Percentiles rank a stretch among this genome's conserved stretches.
Conservation (phyloP, 2,797 vertebrate species). For the Dallia pectoralis region DNA sequence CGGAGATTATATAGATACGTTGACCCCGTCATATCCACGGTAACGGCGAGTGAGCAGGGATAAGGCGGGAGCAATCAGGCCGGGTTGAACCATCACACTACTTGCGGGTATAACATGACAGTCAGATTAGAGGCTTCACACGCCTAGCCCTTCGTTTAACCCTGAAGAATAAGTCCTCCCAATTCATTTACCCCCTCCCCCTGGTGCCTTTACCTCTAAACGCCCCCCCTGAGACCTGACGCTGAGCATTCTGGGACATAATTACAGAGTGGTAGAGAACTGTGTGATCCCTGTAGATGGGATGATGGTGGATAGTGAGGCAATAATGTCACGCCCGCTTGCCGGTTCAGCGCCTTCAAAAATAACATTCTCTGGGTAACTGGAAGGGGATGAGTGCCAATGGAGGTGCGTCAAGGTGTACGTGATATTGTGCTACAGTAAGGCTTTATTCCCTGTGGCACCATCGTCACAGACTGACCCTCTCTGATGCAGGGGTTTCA, state of each 20-base stretch:
- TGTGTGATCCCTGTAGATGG: constrained; percentile 35
- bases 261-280: constrained; percentile 41
- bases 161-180: constrained; percentile 39
- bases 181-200: constrained; percentile 28
- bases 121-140: constrained; percentile 45
- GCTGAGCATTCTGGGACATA: constrained; percentile 39
- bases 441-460: background rate
- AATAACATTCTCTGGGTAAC: constrained; percentile 15
- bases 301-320: constrained; percentile 32
- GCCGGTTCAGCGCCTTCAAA: constrained; percentile 43
- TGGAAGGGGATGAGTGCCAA: constrained; percentile 30
- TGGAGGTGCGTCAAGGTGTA: constrained; percentile 24
- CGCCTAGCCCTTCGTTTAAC: constrained; percentile 48
- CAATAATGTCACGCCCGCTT: constrained; percentile 23
- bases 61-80: constrained; percentile 45
- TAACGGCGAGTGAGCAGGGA: constrained; percentile 47
- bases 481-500: constrained; percentile 10
- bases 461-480: constrained; percentile 18
- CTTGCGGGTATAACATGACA: constrained; percentile 51
- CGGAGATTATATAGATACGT: constrained; percentile 52
- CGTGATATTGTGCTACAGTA: background rate
- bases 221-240: constrained; percentile 31
- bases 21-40: constrained; percentile 9
- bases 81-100: constrained; percentile 47
- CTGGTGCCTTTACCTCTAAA: constrained; percentile 32